A percentile compares a stretch with the other conserved stretches of the same genome.
Conservation (phyloP, 2,888 invertebrate genomes). For the Drosophila macrospina region DNA sequence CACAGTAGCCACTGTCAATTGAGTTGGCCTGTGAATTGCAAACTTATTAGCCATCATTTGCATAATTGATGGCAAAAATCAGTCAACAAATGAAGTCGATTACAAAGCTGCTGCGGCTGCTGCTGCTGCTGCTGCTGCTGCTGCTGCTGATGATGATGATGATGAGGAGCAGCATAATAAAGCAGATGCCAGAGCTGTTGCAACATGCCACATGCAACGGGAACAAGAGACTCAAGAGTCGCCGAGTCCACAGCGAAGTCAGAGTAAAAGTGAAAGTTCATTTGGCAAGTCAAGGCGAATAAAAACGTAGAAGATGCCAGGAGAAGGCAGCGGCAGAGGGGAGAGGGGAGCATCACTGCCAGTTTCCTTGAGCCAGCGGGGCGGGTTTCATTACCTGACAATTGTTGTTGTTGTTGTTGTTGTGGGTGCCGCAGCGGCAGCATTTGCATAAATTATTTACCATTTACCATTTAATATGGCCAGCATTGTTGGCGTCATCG, state of each 20-base stretch:
- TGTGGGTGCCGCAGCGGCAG: conserved; percentile 57
- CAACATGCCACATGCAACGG: conserved; percentile 61
- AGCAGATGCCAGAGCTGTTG: conserved; percentile 25
- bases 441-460: conserved; percentile 80
- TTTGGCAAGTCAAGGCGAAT: conserved; percentile 75
- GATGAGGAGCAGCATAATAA: conserved; percentile 12
- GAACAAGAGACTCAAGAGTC: conserved; percentile 33
- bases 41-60: conserved; percentile 79
- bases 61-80: conserved; percentile 80
- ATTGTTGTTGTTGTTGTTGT: conserved; percentile 55
- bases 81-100: conserved; percentile 21
- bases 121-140: no score
- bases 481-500: conserved; percentile 50
- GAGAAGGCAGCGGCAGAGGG: conserved; percentile 43
- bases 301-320: conserved; percentile 1
- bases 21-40: conserved; percentile 65
- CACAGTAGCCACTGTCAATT: conserved; percentile 73
- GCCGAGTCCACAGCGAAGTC: conserved; percentile 22
- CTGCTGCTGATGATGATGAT: conserved; percentile 1
- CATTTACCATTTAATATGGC: conserved; percentile 73
- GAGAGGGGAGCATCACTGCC: conserved; percentile 20
- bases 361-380: conserved; percentile 78
- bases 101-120: no score
- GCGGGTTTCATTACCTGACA: conserved; percentile 75
- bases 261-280: conserved; percentile 80